These are phyloP conservation scores for Archips crataeganus DNA, from an alignment of 2,888 invertebrate genomes.

Conservation along the genomic window DNA sequence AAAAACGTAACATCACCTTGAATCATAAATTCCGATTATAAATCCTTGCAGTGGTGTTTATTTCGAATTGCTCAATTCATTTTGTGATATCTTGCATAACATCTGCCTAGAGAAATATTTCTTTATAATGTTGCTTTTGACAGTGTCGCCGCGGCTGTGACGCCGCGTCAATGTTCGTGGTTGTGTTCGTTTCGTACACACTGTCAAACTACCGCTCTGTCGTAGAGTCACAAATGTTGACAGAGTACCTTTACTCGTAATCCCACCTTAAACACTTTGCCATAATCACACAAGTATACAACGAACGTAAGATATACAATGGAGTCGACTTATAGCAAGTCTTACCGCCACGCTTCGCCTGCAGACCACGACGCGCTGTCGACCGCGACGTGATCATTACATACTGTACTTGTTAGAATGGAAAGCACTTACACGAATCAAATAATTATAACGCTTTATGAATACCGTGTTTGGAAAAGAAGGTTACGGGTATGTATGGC, in stretches of 20 bases:
- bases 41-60: too few species aligned
- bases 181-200: too few species aligned
- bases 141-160: too few species aligned
- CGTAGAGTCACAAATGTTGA: neutral
- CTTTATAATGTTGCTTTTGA: too few species aligned
- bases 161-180: too few species aligned
- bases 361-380: constrained; percentile 44
- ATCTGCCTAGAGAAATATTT: too few species aligned
- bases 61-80: too few species aligned
- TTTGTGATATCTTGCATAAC: too few species aligned
- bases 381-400: constrained; percentile 44
- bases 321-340: constrained; percentile 2
- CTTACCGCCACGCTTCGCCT: constrained; percentile 41
- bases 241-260: too few species aligned
- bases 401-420: constrained; percentile 23
- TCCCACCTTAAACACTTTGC: neutral
- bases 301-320: neutral
- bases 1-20: too few species aligned
- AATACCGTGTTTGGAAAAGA: constrained; percentile 1
- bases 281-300: neutral
- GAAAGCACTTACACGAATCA: constrained; percentile 41
- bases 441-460: constrained; percentile 31
- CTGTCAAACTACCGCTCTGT: neutral
- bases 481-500: neutral
- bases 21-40: too few species aligned